phyloP scores from a whole-genome alignment of 1,140 invertebrate genomes.

The Paralvinella palmiformis region DNA sequence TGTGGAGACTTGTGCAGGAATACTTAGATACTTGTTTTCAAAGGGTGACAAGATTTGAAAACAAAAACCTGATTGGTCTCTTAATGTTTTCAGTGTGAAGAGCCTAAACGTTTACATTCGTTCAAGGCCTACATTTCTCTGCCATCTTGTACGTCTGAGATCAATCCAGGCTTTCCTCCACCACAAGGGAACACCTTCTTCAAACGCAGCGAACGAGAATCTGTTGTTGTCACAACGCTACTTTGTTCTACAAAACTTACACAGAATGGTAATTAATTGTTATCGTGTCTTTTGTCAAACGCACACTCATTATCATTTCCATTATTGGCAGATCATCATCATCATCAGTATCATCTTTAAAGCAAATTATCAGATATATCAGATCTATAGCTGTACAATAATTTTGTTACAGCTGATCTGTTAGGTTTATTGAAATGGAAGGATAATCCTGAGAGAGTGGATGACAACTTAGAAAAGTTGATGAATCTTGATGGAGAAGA shows the following conservation, averaged over 20 bases:
- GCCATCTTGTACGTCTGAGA: conserved; percentile 39
- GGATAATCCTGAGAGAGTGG: conserved; percentile 68
- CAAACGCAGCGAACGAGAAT: conserved; percentile 75
- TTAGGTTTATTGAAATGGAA: conserved; percentile 86
- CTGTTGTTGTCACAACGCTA: conserved; percentile 71
- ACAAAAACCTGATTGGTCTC: too few species aligned
- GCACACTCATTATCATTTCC: background rate
- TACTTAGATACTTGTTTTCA: too few species aligned
- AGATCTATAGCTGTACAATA: too few species aligned
- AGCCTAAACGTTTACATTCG: conserved; percentile 60
- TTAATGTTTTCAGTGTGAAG: conserved; percentile 75
- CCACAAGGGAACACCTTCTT: conserved; percentile 55
- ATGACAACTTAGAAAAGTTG: conserved; percentile 74
- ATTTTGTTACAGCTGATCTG: conserved; percentile 70
- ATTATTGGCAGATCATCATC: background rate
- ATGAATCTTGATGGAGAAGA: conserved; percentile 78
- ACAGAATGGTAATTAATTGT: conserved; percentile 69
- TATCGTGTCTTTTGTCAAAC: background rate
- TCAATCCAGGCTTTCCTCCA: conserved; percentile 4
- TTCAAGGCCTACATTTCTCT: conserved; percentile 15
- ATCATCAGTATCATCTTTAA: too few species aligned
- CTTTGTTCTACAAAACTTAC: conserved; percentile 92
- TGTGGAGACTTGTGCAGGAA: too few species aligned
- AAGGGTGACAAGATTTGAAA: too few species aligned
- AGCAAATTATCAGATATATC: too few species aligned